These are phyloP conservation scores for Euwallacea fornicatus DNA, from an alignment of 1,140 invertebrate species.

Conservation along the genomic window DNA sequence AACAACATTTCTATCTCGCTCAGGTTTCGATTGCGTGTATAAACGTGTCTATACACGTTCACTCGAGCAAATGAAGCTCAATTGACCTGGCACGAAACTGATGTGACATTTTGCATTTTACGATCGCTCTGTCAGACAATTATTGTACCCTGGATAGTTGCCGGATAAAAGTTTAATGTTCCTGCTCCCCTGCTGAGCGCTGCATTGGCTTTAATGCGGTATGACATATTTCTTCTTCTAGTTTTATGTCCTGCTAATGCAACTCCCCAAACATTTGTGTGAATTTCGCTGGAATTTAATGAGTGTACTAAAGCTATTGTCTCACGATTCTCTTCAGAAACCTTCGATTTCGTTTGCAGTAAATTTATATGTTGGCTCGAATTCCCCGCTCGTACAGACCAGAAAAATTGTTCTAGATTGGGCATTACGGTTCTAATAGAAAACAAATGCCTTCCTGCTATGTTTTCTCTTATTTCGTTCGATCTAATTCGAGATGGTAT, in stretches of 20 bases:
- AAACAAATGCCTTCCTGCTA: too few species aligned
- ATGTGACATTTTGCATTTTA: constrained; percentile 15
- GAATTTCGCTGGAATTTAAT: too few species aligned
- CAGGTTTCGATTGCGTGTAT: constrained; percentile 6
- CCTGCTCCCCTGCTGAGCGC: not conserved
- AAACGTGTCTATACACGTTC: not conserved
- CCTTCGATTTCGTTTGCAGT: too few species aligned
- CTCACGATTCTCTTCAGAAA: too few species aligned
- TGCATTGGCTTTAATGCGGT: constrained; percentile 8
- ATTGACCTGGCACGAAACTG: constrained; percentile 10
- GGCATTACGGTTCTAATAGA: too few species aligned
- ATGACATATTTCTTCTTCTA: constrained; percentile 1
- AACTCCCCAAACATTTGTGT: too few species aligned
- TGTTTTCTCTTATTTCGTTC: too few species aligned
- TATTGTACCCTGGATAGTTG: constrained; percentile 17
- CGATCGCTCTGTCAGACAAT: constrained; percentile 18
- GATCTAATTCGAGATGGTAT: too few species aligned
- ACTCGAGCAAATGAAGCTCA: not conserved
- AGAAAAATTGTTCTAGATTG: too few species aligned
- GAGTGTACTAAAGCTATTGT: too few species aligned
- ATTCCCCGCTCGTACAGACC: too few species aligned
- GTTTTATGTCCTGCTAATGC: not conserved
- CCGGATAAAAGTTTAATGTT: not conserved
- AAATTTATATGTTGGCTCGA: too few species aligned
- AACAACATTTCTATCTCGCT: not conserved